Conservation (phyloP, 1,140 invertebrate species). For the Patella vulgata region DNA sequence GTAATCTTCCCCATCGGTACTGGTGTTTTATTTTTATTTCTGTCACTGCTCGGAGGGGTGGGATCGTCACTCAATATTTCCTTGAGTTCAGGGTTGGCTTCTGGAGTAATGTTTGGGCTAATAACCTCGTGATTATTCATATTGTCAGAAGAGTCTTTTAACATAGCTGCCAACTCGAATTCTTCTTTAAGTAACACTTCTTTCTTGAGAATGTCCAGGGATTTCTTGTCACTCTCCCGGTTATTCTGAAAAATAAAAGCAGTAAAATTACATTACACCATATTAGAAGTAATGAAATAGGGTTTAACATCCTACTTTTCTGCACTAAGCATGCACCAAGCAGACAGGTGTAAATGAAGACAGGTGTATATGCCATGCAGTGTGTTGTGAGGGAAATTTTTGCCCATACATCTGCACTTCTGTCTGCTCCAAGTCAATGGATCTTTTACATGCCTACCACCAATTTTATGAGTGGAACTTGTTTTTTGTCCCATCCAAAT, state of each 20-base stretch:
- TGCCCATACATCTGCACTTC: neutral
- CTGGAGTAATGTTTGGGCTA: slow-evolving; percentile 4
- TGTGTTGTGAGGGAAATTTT: no score
- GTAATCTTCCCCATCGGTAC: slow-evolving; percentile 43
- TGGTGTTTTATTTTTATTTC: slow-evolving; percentile 3
- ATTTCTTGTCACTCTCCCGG: neutral
- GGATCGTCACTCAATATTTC: slow-evolving; percentile 15
- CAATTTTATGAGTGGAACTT: no score
- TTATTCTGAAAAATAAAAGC: neutral
- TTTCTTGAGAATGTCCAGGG: neutral
- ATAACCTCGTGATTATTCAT: slow-evolving; percentile 9
- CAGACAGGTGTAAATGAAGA: slow-evolving; percentile 3
- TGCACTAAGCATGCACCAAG: neutral
- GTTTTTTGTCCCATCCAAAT: no score
- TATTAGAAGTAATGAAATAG: neutral
- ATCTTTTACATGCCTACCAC: no score
- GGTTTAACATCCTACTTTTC: no score
- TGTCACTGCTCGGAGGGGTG: slow-evolving; percentile 10
- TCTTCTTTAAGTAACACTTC: neutral
- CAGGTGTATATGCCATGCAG: no score
- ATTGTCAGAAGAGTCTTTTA: slow-evolving; percentile 17
- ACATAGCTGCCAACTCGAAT: slow-evolving; percentile 17
- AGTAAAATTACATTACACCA: neutral
- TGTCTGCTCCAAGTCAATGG: no score
- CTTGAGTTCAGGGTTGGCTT: slow-evolving; percentile 15